Conservation (phyloP, 1,140 invertebrate species). For the Cyclargus thomasi region DNA sequence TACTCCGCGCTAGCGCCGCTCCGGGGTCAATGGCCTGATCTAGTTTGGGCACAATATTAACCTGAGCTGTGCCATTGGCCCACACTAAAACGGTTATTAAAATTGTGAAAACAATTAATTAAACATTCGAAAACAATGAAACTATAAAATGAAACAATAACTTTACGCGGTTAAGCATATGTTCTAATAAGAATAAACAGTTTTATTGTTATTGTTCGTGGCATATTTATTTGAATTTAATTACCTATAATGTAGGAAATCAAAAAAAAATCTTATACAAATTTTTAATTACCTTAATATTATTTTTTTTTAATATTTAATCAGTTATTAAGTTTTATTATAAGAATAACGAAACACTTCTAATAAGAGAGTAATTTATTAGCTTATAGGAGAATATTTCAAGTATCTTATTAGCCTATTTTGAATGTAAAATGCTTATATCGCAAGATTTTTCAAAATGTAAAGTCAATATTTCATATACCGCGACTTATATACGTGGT, state of each 20-base stretch:
- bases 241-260: too few relatives aligned
- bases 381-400: not conserved
- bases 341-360: not conserved
- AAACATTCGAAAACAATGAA: not conserved
- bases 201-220: not conserved
- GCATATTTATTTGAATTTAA: too few relatives aligned
- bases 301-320: too few relatives aligned
- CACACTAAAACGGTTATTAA: slow-evolving; percentile 5
- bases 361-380: not conserved
- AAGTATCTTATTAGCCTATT: too few relatives aligned
- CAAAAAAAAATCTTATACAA: not conserved
- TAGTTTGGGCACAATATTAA: slow-evolving; percentile 73
- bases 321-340: too few relatives aligned
- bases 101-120: slow-evolving; percentile 1
- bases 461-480: too few relatives aligned
- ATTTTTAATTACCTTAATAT: not conserved
- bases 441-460: too few relatives aligned
- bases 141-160: not conserved
- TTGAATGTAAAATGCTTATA: too few relatives aligned
- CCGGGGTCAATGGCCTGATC: slow-evolving; percentile 66
- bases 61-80: slow-evolving; percentile 26
- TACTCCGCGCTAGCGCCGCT: slow-evolving; percentile 44
- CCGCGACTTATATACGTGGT: too few relatives aligned
- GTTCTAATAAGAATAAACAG: not conserved
- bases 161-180: not conserved